Percentiles rank a stretch among this genome's conserved stretches.
Conservation (phyloP, 2,888 invertebrate genomes). For the Pelosia muscerda region DNA sequence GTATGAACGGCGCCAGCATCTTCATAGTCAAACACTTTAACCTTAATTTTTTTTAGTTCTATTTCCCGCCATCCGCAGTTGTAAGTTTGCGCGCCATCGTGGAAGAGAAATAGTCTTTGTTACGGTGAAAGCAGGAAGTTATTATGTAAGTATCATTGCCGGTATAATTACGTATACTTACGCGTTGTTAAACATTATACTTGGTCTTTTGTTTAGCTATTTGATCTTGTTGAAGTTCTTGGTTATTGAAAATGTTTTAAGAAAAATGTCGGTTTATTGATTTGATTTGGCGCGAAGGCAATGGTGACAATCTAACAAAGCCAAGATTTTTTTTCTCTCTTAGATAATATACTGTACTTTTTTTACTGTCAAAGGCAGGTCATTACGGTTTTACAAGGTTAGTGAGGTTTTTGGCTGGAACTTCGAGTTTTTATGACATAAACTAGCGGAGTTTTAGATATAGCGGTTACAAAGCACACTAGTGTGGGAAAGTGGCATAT, state of each 20-base stretch:
- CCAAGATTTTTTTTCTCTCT: too few relatives aligned
- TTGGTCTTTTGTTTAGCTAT: conserved; percentile 30
- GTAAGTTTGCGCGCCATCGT: conserved; percentile 45
- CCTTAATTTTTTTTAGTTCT: conserved; percentile 35
- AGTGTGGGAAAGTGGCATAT: too few relatives aligned
- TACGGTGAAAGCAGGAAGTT: conserved; percentile 80
- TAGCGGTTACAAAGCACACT: too few relatives aligned
- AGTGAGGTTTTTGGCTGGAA: too few relatives aligned
- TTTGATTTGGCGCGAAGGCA: background rate
- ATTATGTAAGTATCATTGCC: conserved; percentile 72
- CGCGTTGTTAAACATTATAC: conserved; percentile 40
- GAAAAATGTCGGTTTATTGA: background rate
- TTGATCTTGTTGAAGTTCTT: background rate
- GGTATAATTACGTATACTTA: conserved; percentile 58
- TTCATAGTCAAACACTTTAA: conserved; percentile 10
- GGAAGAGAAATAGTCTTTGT: conserved; percentile 62
- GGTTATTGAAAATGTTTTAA: background rate
- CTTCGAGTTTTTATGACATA: too few relatives aligned
- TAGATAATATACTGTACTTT: too few relatives aligned
- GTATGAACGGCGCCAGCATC: conserved; percentile 41
- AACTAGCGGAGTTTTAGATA: too few relatives aligned
- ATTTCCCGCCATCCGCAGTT: conserved; percentile 46
- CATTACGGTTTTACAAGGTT: conserved; percentile 16
- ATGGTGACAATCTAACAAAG: background rate
- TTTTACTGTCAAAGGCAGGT: conserved; percentile 9